These are phyloP conservation scores for Lasiommata megera DNA, from an alignment of 2,888 invertebrate species.

Conservation along the genomic window DNA sequence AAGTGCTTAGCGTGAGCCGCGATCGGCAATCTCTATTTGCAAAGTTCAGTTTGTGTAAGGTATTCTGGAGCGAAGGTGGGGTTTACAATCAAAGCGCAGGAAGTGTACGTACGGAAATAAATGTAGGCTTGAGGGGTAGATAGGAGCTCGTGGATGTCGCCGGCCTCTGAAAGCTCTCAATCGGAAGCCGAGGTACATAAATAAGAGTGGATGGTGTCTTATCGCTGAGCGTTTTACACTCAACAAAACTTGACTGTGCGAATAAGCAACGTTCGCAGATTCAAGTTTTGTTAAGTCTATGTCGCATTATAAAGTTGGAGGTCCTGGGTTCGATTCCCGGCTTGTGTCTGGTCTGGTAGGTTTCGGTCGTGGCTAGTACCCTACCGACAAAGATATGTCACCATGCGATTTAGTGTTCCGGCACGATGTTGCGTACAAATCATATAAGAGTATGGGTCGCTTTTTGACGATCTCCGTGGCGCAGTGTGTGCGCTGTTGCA, in stretches of 20 bases:
- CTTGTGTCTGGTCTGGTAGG: no score
- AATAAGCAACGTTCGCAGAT: no score
- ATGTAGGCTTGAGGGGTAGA: constrained; percentile 73
- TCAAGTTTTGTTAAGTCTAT: no score
- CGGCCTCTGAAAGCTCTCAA: constrained; percentile 67
- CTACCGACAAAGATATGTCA: no score
- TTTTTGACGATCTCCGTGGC: no score
- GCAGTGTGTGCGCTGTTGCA: no score
- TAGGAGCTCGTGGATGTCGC: constrained; percentile 65
- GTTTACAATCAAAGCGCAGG: constrained; percentile 53
- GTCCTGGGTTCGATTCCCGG: no score
- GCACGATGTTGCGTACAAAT: no score
- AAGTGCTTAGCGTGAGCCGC: constrained; percentile 39
- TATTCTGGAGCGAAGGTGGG: constrained; percentile 32
- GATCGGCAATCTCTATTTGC: constrained; percentile 32
- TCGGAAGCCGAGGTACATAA: constrained; percentile 76
- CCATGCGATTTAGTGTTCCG: no score
- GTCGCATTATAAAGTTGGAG: no score
- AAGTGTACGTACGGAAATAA: constrained; percentile 70
- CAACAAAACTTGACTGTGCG: constrained; percentile 10
- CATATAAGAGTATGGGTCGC: no score
- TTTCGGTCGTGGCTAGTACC: no score
- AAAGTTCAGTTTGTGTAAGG: constrained; percentile 32
- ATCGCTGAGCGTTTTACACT: constrained; percentile 42
- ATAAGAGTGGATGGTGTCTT: constrained; percentile 72